A percentile compares a stretch with the other conserved stretches of the same genome.
phyloP scores from a whole-genome alignment of 1,140 invertebrate species.

The Heliconius himera region DNA sequence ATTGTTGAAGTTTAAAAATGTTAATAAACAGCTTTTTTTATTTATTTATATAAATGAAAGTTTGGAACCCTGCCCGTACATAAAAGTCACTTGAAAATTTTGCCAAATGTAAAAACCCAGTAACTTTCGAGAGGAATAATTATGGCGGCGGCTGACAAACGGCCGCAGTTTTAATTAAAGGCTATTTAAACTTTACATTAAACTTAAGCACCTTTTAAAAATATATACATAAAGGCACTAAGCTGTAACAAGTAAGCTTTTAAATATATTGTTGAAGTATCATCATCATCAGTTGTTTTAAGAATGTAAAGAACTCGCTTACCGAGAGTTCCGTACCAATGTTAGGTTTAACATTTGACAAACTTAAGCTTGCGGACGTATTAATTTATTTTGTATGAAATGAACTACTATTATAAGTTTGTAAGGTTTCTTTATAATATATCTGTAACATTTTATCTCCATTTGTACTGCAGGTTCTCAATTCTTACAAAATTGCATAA shows the following conservation, averaged over 20 bases:
- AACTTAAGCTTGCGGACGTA: too few species aligned
- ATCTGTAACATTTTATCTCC: too few species aligned
- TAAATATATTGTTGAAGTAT: background rate
- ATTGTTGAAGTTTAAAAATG: background rate
- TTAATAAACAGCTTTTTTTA: background rate
- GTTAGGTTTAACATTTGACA: too few species aligned
- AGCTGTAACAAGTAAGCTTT: background rate
- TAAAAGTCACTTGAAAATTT: conserved; percentile 31
- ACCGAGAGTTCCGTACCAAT: too few species aligned
- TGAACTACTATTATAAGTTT: too few species aligned
- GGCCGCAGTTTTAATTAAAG: conserved; percentile 30
- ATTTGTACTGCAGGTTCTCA: too few species aligned
- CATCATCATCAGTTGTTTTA: background rate
- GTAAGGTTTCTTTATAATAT: too few species aligned
- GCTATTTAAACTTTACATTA: conserved; percentile 24
- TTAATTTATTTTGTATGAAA: too few species aligned
- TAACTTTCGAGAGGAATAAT: conserved; percentile 30
- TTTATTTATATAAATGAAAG: background rate
- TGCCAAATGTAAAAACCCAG: conserved; percentile 17
- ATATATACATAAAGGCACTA: background rate
- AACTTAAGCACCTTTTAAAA: background rate
- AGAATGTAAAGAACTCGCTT: too few species aligned
- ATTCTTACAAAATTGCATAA: too few species aligned
- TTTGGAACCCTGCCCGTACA: conserved; percentile 21
- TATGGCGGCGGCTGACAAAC: conserved; percentile 26